phyloP scores from a whole-genome alignment of 2,113 vertebrate species.

The Pionites leucogaster region DNA sequence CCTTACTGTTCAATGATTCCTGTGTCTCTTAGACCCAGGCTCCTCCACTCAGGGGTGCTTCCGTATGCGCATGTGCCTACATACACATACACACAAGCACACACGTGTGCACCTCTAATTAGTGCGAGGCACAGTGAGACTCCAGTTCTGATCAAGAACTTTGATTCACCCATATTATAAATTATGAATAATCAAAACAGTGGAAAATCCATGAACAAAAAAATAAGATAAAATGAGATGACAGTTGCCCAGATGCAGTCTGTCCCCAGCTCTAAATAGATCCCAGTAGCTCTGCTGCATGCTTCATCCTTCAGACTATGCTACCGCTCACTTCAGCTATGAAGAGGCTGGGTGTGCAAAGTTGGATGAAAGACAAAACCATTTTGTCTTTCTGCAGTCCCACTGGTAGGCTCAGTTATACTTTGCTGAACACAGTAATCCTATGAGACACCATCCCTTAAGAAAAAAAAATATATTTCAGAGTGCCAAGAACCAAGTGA shows the following conservation, averaged over 20 bases:
- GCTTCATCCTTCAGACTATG: neutral
- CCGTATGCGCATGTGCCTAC: neutral
- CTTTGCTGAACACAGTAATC: slow-evolving; percentile 36
- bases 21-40: neutral
- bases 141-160: neutral
- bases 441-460: neutral
- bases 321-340: neutral
- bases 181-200: slow-evolving; percentile 16
- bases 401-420: neutral
- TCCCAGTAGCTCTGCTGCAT: neutral
- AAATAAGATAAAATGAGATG: accelerated
- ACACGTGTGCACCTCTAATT: neutral
- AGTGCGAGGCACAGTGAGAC: neutral
- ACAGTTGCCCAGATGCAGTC: neutral
- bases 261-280: neutral
- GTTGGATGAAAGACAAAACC: slow-evolving; percentile 24
- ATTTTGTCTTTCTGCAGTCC: slow-evolving; percentile 43
- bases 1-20: neutral
- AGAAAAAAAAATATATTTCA: neutral
- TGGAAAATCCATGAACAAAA: neutral
- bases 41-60: neutral
- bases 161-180: neutral
- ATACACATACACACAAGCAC: neutral
- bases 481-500: slow-evolving; percentile 30
- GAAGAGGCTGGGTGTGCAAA: neutral